Base-by-base conservation (phyloP, 1,140 invertebrate species). In the Zaprionus capensis region DNA sequence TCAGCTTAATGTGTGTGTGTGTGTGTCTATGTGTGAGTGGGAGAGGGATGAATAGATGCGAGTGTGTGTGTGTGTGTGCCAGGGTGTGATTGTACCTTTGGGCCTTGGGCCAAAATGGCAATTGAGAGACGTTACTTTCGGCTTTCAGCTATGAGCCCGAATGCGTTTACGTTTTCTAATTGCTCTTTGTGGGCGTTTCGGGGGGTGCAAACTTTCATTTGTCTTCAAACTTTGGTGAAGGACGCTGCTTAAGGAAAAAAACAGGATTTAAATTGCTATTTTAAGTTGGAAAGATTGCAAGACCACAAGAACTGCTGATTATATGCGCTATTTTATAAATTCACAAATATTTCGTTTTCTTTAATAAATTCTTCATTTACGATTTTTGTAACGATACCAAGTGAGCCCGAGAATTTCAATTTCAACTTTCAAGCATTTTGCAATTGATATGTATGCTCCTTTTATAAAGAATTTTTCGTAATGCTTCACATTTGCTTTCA, bases 51-150 rank as follows among this genome's bases (percentile, higher is more conserved):
- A 6, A 15, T 41, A 17, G 41, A 20, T 38, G 7, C 31, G 17
- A 22, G 15, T 22, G 24, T 22, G 20, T 9, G 9, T 51, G 1
- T 12, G 38, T 20, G 51, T 57, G n/a, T 55, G 51, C n/a, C 15
- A 46, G 41, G 41, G 41, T 46, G 41, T 46, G 41, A 46, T 64
- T 41, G 22, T 31, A 72, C 68, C 68, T 84, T 65, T 77, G 81
- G 81, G 81, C 34, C 62, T 24, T 69, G 56, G 75, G 66, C 78
- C 81, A 85, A 84, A 84, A 78, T 66, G 58, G 56, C 49, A 78
- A 67, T 81, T 53, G 63, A 61, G 46, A 68, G 59, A 78, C 59
- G 78, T 78, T 80, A 53, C 51, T 51, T 51, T 51, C 20, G 46
- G 46, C 46, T 34, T 58, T 49, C 46, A 38, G 51, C 41, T 56